These are phyloP conservation scores for Philopotamus ludificatus DNA, from an alignment of 1,140 invertebrate species.

Conservation along the genomic window DNA sequence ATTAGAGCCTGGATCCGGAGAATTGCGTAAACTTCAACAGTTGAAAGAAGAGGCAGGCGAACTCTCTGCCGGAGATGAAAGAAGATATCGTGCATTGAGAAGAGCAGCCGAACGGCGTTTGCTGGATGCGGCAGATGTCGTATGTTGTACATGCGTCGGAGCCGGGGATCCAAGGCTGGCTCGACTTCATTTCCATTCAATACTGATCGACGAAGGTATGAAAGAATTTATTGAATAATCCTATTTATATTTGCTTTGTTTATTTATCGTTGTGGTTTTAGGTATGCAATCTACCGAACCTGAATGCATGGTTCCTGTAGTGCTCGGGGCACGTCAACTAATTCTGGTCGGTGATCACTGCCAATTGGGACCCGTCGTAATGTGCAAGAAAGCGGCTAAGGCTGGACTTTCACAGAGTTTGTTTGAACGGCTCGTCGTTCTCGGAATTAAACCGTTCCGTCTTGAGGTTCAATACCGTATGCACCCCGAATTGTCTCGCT, in stretches of 20 bases:
- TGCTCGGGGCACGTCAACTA: slow-evolving; percentile 93
- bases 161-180: slow-evolving; percentile 93
- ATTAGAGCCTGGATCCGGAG: slow-evolving; percentile 80
- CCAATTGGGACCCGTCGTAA: slow-evolving; percentile 96
- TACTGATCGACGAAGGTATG: slow-evolving; percentile 93
- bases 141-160: slow-evolving; percentile 98
- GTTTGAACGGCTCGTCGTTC: slow-evolving; percentile 94
- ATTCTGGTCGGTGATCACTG: slow-evolving; percentile 99
- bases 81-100: slow-evolving; percentile 89
- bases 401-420: slow-evolving; percentile 96
- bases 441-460: slow-evolving; percentile 92
- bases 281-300: slow-evolving; percentile 96
- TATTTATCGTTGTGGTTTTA: slow-evolving; percentile 14
- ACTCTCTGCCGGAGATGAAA: slow-evolving; percentile 90
- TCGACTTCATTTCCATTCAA: slow-evolving; percentile 93
- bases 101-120: slow-evolving; percentile 90
- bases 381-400: slow-evolving; percentile 98
- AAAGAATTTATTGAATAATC: not conserved
- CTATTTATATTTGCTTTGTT: not conserved
- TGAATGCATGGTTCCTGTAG: slow-evolving; percentile 98
- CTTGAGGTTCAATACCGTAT: slow-evolving; percentile 99
- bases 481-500: slow-evolving; percentile 95
- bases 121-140: slow-evolving; percentile 94
- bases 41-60: slow-evolving; percentile 97
- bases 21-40: slow-evolving; percentile 93